These are phyloP conservation scores for Oppia nitens DNA, from an alignment of 1,140 invertebrate species.

Conservation along the genomic window DNA sequence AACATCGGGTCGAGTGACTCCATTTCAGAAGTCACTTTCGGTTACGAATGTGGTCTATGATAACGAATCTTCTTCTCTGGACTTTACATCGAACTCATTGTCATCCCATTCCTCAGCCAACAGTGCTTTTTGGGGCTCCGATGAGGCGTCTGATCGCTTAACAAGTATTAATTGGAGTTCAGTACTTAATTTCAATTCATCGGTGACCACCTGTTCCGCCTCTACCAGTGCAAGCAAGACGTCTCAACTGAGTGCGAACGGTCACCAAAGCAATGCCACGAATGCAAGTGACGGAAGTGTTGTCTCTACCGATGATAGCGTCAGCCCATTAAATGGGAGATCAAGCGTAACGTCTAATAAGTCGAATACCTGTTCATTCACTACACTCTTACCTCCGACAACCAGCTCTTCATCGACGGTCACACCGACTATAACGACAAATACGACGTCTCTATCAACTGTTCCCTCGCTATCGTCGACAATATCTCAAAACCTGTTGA, in stretches of 20 bases:
- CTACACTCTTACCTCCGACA: constrained; percentile 1
- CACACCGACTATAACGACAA: not conserved
- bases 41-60: not conserved
- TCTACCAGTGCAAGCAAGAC: constrained; percentile 26
- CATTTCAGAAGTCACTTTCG: constrained; percentile 20
- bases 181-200: constrained; percentile 62
- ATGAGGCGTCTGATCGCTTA: constrained; percentile 47
- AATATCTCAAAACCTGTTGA: constrained; percentile 5
- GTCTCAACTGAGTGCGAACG: not conserved
- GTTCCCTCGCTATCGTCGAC: constrained; percentile 12
- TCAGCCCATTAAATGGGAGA: not conserved
- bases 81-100: not conserved
- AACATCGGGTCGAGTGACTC: constrained; percentile 21
- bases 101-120: not conserved
- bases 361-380: not conserved
- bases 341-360: not conserved
- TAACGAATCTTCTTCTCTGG: not conserved
- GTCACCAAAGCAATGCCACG: not conserved
- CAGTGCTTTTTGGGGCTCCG: constrained; percentile 31
- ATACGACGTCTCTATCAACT: constrained; percentile 2
- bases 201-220: constrained; percentile 53
- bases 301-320: not conserved
- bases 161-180: constrained; percentile 69
- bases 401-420: not conserved
- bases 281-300: not conserved